Evolutionary conservation across 2,113 vertebrate species (phyloP).

Genomic region (Mesoclemmys tuberculata): DNA sequence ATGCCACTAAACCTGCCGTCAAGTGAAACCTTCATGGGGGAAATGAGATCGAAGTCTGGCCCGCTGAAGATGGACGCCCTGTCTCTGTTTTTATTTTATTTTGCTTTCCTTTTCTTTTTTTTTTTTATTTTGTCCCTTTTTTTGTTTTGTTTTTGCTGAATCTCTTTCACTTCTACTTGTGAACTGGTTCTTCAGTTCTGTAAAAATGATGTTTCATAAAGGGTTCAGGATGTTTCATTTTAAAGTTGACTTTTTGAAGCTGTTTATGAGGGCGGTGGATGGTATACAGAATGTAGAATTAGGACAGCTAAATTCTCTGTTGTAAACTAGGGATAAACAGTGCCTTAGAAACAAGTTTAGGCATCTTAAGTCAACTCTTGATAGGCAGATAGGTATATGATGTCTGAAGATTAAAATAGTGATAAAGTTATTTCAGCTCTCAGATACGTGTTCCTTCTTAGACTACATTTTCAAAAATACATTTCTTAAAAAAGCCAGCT

Average conservation of each 20-base stretch:
- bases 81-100: conserved; percentile 95
- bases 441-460: conserved; percentile 9
- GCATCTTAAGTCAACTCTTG: conserved; percentile 20
- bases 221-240: conserved; percentile 75
- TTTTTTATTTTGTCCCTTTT: conserved; percentile 89
- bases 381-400: not conserved
- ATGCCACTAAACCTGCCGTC: conserved; percentile 98
- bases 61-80: conserved; percentile 99
- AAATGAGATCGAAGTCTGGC: conserved; percentile 98
- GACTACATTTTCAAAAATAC: conserved; percentile 3
- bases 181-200: conserved; percentile 84
- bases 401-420: conserved; percentile 44
- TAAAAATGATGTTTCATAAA: conserved; percentile 82
- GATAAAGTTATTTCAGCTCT: not conserved
- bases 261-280: conserved; percentile 71
- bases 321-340: not conserved
- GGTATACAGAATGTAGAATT: conserved; percentile 35
- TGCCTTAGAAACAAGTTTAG: not conserved
- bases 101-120: conserved; percentile 82
- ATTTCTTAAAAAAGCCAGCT: conserved; percentile 31
- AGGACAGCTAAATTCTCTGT: not conserved
- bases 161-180: conserved; percentile 84
- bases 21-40: conserved; percentile 98
- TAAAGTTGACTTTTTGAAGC: conserved; percentile 57
- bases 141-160: conserved; percentile 83